Conservation (phyloP, 2,888 invertebrate species). For the Cosmia trapezina region DNA sequence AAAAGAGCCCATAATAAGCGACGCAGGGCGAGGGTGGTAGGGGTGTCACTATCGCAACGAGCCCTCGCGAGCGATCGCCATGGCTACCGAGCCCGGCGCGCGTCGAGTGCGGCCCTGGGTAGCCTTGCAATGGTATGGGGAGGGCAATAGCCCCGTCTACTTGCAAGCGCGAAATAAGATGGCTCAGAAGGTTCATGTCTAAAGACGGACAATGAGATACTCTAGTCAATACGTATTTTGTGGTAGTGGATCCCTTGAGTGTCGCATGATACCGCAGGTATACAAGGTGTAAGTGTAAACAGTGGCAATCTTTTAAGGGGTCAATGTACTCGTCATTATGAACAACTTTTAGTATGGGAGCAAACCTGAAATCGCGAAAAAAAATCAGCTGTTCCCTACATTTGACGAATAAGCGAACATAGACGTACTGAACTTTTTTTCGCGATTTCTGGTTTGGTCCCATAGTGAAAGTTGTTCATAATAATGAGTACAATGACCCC, state of each 20-base stretch:
- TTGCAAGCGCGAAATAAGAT: slow-evolving; percentile 70
- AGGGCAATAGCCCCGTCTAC: slow-evolving; percentile 89
- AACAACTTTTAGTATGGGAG: too few species aligned
- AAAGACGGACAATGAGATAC: slow-evolving; percentile 2
- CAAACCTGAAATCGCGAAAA: too few species aligned
- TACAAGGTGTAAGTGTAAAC: too few species aligned
- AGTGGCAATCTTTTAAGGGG: too few species aligned
- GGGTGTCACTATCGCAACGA: slow-evolving; percentile 87
- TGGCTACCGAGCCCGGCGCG: slow-evolving; percentile 78
- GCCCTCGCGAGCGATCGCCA: slow-evolving; percentile 84
- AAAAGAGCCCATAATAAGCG: slow-evolving; percentile 85
- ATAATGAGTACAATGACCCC: too few species aligned
- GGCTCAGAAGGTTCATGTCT: slow-evolving; percentile 67
- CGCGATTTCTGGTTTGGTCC: too few species aligned
- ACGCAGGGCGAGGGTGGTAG: slow-evolving; percentile 70
- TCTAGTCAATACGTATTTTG: neutral
- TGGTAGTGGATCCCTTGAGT: neutral
- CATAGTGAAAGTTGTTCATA: too few species aligned
- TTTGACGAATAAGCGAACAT: too few species aligned
- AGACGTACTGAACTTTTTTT: too few species aligned
- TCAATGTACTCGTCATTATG: too few species aligned
- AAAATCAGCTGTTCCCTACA: too few species aligned
- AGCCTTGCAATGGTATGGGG: slow-evolving; percentile 91
- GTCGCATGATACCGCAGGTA: too few species aligned
- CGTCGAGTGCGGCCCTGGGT: slow-evolving; percentile 89